Evolutionary conservation across 2,797 vertebrate species (phyloP).

Genomic region (Balearica regulorum): DNA sequence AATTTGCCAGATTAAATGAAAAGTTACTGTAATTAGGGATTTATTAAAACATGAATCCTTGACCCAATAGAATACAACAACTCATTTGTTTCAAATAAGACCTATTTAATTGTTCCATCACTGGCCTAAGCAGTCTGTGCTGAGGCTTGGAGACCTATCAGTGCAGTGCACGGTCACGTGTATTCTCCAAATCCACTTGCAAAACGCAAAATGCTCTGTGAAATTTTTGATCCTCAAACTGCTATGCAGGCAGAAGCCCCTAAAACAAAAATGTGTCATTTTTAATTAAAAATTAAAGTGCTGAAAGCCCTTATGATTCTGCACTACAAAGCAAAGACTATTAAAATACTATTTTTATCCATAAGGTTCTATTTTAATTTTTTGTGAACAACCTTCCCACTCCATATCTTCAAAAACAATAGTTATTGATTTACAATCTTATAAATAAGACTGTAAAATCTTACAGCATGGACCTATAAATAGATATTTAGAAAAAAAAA

Average conservation of each 20-base stretch:
- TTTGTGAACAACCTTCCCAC: background rate
- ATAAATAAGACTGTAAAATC: background rate
- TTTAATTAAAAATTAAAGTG: constrained; percentile 17
- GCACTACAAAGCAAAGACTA: background rate
- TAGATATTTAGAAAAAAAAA: background rate
- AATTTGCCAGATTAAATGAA: constrained; percentile 43
- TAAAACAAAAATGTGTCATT: background rate
- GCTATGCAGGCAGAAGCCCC: background rate
- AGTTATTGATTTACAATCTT: constrained; percentile 19
- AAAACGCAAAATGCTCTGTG: background rate
- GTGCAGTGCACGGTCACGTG: background rate
- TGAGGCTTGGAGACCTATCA: background rate
- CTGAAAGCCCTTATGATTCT: background rate
- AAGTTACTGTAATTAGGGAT: constrained; percentile 56
- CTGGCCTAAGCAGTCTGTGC: background rate
- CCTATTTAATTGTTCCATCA: constrained; percentile 20
- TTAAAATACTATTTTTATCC: background rate
- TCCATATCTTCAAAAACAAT: background rate
- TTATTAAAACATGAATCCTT: constrained; percentile 54
- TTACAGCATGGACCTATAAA: background rate
- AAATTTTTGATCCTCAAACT: background rate
- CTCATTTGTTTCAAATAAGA: constrained; percentile 45
- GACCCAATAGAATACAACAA: constrained; percentile 28
- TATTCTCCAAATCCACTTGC: background rate
- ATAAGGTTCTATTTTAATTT: background rate